A percentile compares a stretch with the other conserved stretches of the same genome.
phyloP scores from a whole-genome alignment of 2,113 vertebrate species.

The Engraulis encrasicolus region DNA sequence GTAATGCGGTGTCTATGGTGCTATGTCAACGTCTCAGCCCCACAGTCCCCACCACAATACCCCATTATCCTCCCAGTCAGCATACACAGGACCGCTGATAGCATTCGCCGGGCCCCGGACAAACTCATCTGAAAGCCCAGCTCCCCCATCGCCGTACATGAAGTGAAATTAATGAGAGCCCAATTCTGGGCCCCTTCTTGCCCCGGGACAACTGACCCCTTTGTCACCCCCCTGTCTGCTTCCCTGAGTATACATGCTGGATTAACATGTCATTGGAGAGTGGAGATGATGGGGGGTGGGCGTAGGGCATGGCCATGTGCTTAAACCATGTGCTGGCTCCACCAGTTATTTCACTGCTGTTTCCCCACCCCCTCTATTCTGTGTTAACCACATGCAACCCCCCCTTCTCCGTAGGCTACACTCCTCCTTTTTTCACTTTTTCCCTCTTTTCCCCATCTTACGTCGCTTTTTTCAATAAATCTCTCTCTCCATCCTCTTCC shows the following conservation, averaged over 20 bases:
- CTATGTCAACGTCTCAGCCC: background rate
- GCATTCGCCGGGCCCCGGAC: too few species aligned
- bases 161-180: too few species aligned
- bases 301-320: background rate
- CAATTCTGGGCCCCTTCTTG: too few species aligned
- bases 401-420: background rate
- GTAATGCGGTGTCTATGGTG: background rate
- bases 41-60: constrained; percentile 1
- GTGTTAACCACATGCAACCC: background rate
- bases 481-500: too few species aligned
- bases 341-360: background rate
- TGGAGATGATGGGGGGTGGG: background rate
- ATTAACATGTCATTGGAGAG: constrained; percentile 21
- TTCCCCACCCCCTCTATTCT: background rate
- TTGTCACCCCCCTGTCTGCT: too few species aligned
- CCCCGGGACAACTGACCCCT: too few species aligned
- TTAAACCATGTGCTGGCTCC: constrained; percentile 35
- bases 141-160: too few species aligned
- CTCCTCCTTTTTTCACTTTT: too few species aligned
- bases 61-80: background rate
- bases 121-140: too few species aligned
- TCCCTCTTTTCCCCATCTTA: too few species aligned
- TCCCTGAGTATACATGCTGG: background rate
- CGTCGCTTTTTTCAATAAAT: too few species aligned
- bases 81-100: too few species aligned